Evolutionary conservation across 1,140 invertebrate genomes (phyloP).

Genomic region (Scaptomyza hsui): DNA sequence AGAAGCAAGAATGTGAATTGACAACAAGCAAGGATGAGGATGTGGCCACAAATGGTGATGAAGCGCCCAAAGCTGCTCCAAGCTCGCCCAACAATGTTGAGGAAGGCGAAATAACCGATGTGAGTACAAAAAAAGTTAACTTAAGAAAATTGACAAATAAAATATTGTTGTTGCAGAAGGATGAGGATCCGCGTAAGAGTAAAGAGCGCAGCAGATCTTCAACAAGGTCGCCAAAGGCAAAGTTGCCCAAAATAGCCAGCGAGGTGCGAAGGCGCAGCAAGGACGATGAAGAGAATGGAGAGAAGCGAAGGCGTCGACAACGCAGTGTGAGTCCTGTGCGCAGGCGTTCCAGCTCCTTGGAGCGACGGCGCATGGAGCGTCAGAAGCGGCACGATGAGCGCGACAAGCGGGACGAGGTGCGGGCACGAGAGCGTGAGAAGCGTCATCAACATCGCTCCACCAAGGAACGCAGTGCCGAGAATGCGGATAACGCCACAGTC

Average conservation of each 20-base stretch:
- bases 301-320: slow-evolving; percentile 4
- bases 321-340: slow-evolving; percentile 52
- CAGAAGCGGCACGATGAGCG: slow-evolving; percentile 68
- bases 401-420: slow-evolving; percentile 60
- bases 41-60: slow-evolving; percentile 54
- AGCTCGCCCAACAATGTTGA: slow-evolving; percentile 47
- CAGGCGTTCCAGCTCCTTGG: slow-evolving; percentile 63
- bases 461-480: slow-evolving; percentile 19
- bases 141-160: neutral
- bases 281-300: slow-evolving; percentile 10
- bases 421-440: slow-evolving; percentile 52
- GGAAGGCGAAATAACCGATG: slow-evolving; percentile 69
- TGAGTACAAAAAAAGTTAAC: slow-evolving; percentile 33
- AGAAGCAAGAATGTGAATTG: neutral
- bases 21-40: neutral
- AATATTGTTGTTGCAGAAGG: slow-evolving; percentile 38
- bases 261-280: slow-evolving; percentile 40
- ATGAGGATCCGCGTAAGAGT: slow-evolving; percentile 37
- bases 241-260: slow-evolving; percentile 19
- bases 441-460: slow-evolving; percentile 44
- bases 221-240: neutral
- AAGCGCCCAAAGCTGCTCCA: neutral
- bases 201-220: neutral
- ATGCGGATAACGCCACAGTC: slow-evolving; percentile 69
- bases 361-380: slow-evolving; percentile 67